Evolutionary conservation across 2,888 invertebrate species (phyloP).

Genomic region (Cordilura impudica): DNA sequence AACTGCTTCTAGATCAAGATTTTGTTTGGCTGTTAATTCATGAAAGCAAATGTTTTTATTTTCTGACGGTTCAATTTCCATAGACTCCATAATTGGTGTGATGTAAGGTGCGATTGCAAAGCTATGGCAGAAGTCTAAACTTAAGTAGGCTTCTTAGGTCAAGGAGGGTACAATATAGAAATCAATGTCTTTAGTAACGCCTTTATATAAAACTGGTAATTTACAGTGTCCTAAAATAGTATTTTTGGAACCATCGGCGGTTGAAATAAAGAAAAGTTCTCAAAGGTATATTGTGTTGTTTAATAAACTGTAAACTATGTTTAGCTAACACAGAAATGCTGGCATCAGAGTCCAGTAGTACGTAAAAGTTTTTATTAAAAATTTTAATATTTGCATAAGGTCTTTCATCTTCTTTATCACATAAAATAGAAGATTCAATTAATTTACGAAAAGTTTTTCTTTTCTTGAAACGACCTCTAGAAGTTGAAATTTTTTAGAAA

Average conservation of each 20-base stretch:
- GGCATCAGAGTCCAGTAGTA: constrained; percentile 18
- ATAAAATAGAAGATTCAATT: too few species aligned
- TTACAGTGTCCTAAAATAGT: constrained; percentile 6
- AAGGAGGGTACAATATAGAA: constrained; percentile 32
- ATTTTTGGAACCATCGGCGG: constrained; percentile 29
- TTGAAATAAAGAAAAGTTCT: constrained; percentile 22
- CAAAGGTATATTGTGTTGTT: background rate
- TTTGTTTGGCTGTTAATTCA: too few species aligned
- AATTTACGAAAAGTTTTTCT: too few species aligned
- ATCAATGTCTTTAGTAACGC: too few species aligned
- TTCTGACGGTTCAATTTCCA: too few species aligned
- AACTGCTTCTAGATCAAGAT: too few species aligned
- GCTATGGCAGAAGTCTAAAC: constrained; percentile 2
- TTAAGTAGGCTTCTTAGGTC: constrained; percentile 19
- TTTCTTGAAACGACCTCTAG: too few species aligned
- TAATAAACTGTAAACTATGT: constrained; percentile 8
- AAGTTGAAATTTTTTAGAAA: too few species aligned
- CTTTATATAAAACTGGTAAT: constrained; percentile 21
- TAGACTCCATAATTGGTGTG: too few species aligned
- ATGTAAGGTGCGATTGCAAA: background rate
- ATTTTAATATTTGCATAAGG: too few species aligned
- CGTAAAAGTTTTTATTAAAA: background rate
- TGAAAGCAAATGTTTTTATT: too few species aligned
- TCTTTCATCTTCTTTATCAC: too few species aligned
- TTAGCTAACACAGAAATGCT: constrained; percentile 22